Evolutionary conservation across 2,113 vertebrate species (phyloP), one percentile per base, ranked within the genome.

Genomic region (Peromyscus leucopus): DNA sequence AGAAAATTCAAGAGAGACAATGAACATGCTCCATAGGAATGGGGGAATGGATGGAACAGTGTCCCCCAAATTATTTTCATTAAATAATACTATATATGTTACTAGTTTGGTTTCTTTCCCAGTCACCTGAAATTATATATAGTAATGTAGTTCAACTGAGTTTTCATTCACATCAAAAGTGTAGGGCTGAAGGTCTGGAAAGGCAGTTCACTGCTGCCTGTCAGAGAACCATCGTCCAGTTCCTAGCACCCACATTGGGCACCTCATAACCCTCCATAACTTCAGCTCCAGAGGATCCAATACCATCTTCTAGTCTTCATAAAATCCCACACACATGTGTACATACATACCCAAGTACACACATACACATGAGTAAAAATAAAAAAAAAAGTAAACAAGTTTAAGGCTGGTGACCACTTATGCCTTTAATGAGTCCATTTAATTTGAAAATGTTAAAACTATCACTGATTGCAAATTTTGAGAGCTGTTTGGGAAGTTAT

Each of bases 381-480:
- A 10, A 51, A 51, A 51, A 51, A 46, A 76, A 8, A 48, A 1
- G 8, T 48, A 75, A 17, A 51, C 8, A 83, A 90, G 19, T 79
- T 90, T 22, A n/a, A 36, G 28, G 75, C 36, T n/a, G 17, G 5
- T 69, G 71, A 22, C 46, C 26, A 79, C n/a, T 76, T 33, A 10
- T 22, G 2, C 8, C 28, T 75, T 79, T 79, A 39, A 96, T 78
- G 39, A 94, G 72, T 74, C 57, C 42, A 79, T 22, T 28, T 91
- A n/a, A 93, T 65, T 85, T 86, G 94, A 85, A 26, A 59, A 4
- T 75, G 91, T 87, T 33, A 39, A 89, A 72, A 9, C 19, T 78
- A 22, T 33, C 28, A 55, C 74, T 21, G 7, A 65, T 12, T 11
- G 36, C 89, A 89, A 89, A 87, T 80, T 24, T 46, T 84, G 21